Base-by-base conservation (phyloP, 1,140 invertebrate genomes). In the Penaeus vannamei region DNA sequence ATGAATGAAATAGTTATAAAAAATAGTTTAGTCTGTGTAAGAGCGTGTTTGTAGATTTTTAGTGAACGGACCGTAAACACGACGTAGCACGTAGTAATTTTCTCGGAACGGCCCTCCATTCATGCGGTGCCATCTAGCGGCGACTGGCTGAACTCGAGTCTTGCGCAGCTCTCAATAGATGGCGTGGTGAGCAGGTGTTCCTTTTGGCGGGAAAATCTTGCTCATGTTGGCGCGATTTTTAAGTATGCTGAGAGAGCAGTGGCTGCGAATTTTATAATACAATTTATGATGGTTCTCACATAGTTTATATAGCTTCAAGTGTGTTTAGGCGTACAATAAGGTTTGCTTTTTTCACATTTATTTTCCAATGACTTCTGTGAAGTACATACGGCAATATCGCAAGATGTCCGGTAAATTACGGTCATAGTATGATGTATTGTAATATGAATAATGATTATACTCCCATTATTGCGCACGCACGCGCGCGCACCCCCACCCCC, bases 171-270 rank as follows among this genome's bases (percentile, higher is more conserved):
- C 87, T 32, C 90, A 87, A 88, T 32, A 88, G 90, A 87, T 86
- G 89, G 82, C 85, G 85, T 66, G n/a, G 53, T 60, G 60, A 46
- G 53, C 62, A 46, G 81, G 26, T 32, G 22, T 32, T 36, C 60
- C 32, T 90, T 89, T 89, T 89, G 87, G 87, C 87, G 87, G 87
- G 87, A 89, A 89, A 80, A 80, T 77, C 80, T 79, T 79, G 83
- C 60, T 23, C 53, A 46, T 53, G 42, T 85, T 79, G 72, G 81
- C 80, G 66, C 79, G 66, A 0, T 79, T 72, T 76, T 79, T 90
- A 53, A 80, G 29, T 60, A 62, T 36, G 29, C 53, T 22, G 23
- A 66, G 46, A n/a, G 26, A 26, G 8, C 61, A 46, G 82, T 32
- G 32, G 32, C 8, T 1, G 23, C 4, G 66, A 19, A 17, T 53